Evolutionary conservation across 2,797 vertebrate species (phyloP), one percentile per base, ranked within the genome.

Genomic region (Syngnathus rostellatus): DNA sequence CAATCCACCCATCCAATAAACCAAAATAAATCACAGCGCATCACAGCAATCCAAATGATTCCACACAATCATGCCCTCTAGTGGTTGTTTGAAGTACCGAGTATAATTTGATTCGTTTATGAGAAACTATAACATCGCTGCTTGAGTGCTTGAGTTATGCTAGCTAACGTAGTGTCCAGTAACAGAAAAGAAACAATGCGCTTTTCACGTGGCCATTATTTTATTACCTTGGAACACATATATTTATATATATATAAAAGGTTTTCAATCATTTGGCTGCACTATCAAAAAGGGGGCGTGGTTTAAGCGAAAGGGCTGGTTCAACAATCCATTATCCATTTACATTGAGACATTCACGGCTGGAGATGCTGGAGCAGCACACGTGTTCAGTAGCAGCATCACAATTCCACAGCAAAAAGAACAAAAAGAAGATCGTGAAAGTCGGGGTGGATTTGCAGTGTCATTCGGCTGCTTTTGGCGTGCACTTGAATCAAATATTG

Each of bases 51-150:
- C 41, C 41, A 41, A 2, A 45, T 31, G 6, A 41, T 23, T 72
- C 80, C 79, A 81, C 71, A 76, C 79, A 76, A 73, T 69, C 76
- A 70, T 77, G 80, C 68, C 39, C 60, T 16, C n/a, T 41, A n/a
- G 39, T 61, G 38, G 19, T n/a, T 40, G 19, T 60, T 17, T 10
- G 54, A 25, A 57, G 54, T 31, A 57, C 14, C 12, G 3, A 14
- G 9, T 1, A 5, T 46, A 46, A 46, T 14, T 5, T 46, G 45
- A 46, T 46, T 16, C 1, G 16, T 16, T 17, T 46, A 14, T 19
- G 45, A 46, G 14, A 16, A 9, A 51, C 48, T n/a, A 51, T 9
- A 2, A 51, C 8, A n/a, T 19, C 1, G 19, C 7, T 19, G 16
- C 6, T 48, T 6, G 17, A 43, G 41, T 17, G 6, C 48, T 46